Conservation (phyloP, 2,888 invertebrate genomes). For the Notodonta dromedarius region DNA sequence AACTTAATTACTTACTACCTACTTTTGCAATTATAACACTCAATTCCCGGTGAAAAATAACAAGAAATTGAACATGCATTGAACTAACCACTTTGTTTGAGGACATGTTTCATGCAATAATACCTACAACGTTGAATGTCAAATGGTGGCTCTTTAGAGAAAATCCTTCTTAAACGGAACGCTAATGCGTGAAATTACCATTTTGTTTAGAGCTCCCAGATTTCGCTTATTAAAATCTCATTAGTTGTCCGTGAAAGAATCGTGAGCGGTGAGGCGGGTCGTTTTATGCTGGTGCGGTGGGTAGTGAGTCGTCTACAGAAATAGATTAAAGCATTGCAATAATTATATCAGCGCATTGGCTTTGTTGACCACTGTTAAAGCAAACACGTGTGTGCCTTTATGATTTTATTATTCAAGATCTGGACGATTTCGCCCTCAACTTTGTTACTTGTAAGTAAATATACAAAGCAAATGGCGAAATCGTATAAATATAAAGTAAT, state of each 20-base stretch:
- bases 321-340: slow-evolving; percentile 77
- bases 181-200: slow-evolving; percentile 53
- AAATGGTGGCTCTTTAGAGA: slow-evolving; percentile 56
- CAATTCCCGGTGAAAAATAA: not conserved
- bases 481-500: slow-evolving; percentile 11
- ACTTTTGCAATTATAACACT: not conserved
- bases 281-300: slow-evolving; percentile 49
- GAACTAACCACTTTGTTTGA: slow-evolving; percentile 16
- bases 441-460: slow-evolving; percentile 15
- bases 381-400: slow-evolving; percentile 59
- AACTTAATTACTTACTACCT: not conserved
- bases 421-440: slow-evolving; percentile 17
- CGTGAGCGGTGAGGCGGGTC: slow-evolving; percentile 44
- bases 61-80: not conserved
- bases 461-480: not conserved
- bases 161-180: slow-evolving; percentile 58
- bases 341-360: slow-evolving; percentile 79
- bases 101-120: slow-evolving; percentile 41
- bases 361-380: slow-evolving; percentile 63
- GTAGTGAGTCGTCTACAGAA: slow-evolving; percentile 69
- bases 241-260: slow-evolving; percentile 50
- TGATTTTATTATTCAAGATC: slow-evolving; percentile 26
- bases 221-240: slow-evolving; percentile 46
- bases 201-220: slow-evolving; percentile 46
- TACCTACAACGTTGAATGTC: slow-evolving; percentile 44